These are phyloP conservation scores for Euproctis similis DNA, from an alignment of 2,888 invertebrate genomes.

Conservation along the genomic window DNA sequence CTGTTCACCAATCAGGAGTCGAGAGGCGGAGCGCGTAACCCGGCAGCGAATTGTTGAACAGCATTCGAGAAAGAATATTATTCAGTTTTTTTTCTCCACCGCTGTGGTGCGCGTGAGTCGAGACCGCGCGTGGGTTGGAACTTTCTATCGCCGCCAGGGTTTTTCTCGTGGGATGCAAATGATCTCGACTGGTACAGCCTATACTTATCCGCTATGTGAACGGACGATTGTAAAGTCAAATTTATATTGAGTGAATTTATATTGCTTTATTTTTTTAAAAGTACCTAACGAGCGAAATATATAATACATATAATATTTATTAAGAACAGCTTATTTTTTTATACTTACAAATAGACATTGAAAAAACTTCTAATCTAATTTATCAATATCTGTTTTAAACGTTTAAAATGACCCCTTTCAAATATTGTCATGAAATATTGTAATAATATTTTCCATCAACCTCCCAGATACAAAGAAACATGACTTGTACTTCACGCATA, in stretches of 20 bases:
- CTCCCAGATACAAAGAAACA: too few species aligned
- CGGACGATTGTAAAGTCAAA: constrained; percentile 22
- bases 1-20: constrained; percentile 60
- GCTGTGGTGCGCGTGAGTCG: constrained; percentile 33
- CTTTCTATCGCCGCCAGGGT: constrained; percentile 65
- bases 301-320: too few species aligned
- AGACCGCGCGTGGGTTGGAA: constrained; percentile 60
- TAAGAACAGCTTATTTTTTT: too few species aligned
- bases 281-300: too few species aligned
- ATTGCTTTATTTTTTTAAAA: constrained; percentile 17
- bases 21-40: constrained; percentile 64
- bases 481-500: too few species aligned
- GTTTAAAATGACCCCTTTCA: too few species aligned
- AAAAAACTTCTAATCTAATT: too few species aligned
- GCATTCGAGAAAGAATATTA: constrained; percentile 48
- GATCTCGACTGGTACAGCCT: constrained; percentile 27
- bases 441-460: too few species aligned
- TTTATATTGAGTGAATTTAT: constrained; percentile 23
- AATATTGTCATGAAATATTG: too few species aligned
- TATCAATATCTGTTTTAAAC: too few species aligned
- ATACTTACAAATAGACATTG: too few species aligned
- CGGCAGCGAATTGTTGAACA: constrained; percentile 51
- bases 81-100: constrained; percentile 33
- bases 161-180: constrained; percentile 56
- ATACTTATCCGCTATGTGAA: constrained; percentile 22